Base-by-base conservation (phyloP, 2,888 invertebrate genomes). In the Athalia cordata region DNA sequence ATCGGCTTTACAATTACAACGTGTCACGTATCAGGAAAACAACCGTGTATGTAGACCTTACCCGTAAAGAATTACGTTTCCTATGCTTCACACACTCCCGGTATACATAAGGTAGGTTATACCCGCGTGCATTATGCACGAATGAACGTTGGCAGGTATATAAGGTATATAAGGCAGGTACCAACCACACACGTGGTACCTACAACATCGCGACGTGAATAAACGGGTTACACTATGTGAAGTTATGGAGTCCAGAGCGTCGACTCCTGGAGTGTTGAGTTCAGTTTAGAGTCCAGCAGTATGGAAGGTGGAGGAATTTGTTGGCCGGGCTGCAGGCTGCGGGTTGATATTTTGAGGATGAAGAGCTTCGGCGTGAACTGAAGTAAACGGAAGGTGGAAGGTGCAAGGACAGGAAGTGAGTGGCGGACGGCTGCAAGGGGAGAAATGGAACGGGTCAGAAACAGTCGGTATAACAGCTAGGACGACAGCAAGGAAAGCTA, bases 341-440 rank as follows among this genome's bases (percentile, higher is more conserved):
- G 29, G 72, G n/a, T 55, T 68, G 52, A 55, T 72, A 72, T 72
- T 72, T 72, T 47, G 59, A 72, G 72, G 72, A 72, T 72, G 47
- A 57, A 72, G 72, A 72, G 57, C 72, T 47, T 43, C 45, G 15
- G 72, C 72, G 55, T 55, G 55, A 55, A 59, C 72, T 13, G 13
- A 59, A 47, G 15, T 11, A 8, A 13, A 43, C 47, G 11, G 43
- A 75, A 75, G 75, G 62, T 45, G 50, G 62, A 43, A 59, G 75
- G 62, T 50, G 62, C 50, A 64, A 75, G 64, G 75, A 75, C 75
- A 75, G 75, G 75, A 75, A 75, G 75, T 59, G 49, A 75, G 75
- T 75, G 75, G 62, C 75, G 75, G 75, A 75, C 75, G 75, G 62
- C 62, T 75, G 75, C 29, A 29, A 29, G 29, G 49, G 64, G 52